Evolutionary conservation across 1,140 invertebrate species (phyloP).

Genomic region (Ganaspis sp.): DNA sequence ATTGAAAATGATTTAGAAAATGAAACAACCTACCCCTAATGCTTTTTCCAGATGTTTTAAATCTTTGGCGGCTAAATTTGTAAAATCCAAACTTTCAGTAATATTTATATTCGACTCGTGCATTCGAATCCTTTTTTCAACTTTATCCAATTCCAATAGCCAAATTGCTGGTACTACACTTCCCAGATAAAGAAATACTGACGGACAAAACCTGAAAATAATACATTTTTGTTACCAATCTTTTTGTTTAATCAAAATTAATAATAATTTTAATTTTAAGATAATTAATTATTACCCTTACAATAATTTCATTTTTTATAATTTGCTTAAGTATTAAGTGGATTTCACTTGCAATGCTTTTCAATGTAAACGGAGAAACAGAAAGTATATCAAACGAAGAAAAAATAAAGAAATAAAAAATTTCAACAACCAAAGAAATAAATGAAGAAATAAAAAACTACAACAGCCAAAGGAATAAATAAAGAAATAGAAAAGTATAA

Average conservation of each 20-base stretch:
- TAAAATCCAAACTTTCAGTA: slow-evolving; percentile 72
- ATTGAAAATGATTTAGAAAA: not conserved
- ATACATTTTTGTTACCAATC: too few species aligned
- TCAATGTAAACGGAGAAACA: too few species aligned
- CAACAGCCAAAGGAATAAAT: not conserved
- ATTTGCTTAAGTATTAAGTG: too few species aligned
- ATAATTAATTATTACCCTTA: too few species aligned
- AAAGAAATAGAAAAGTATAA: too few species aligned
- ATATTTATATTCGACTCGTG: slow-evolving; percentile 77
- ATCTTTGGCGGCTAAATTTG: slow-evolving; percentile 73
- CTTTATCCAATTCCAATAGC: slow-evolving; percentile 89
- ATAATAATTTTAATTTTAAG: not conserved
- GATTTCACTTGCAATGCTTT: too few species aligned
- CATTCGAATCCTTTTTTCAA: slow-evolving; percentile 80
- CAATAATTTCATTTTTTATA: too few species aligned
- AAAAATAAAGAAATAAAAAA: too few species aligned
- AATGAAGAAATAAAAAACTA: too few species aligned
- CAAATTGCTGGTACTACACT: slow-evolving; percentile 91
- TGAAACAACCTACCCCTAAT: slow-evolving; percentile 73
- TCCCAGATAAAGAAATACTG: slow-evolving; percentile 88
- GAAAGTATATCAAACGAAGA: too few species aligned
- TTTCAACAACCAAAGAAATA: too few species aligned
- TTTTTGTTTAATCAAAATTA: too few species aligned
- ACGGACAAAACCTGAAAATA: slow-evolving; percentile 87
- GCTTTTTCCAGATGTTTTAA: slow-evolving; percentile 78